Percentiles rank a stretch among this genome's conserved stretches.
Evolutionary conservation across 2,113 vertebrate species (phyloP).

Genomic region (Alouatta palliata): DNA sequence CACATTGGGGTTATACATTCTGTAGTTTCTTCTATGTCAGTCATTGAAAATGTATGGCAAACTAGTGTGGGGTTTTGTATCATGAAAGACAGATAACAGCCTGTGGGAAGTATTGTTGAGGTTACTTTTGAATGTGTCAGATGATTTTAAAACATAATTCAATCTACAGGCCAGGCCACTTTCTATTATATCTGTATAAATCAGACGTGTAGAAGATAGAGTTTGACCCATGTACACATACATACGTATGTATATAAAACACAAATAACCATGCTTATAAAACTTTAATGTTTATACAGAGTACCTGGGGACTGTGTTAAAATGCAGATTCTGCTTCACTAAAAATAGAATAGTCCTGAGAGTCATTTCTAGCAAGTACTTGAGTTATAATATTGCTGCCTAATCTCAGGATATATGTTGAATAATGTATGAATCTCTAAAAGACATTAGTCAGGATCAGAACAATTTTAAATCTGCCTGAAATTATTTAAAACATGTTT

Average conservation of each 20-base stretch:
- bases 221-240: neutral
- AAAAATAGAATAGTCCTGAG: neutral
- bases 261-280: neutral
- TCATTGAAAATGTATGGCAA: neutral
- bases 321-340: neutral
- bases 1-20: neutral
- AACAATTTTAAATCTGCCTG: neutral
- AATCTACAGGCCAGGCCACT: neutral
- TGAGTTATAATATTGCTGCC: neutral
- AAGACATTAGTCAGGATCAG: neutral
- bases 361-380: neutral
- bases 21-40: neutral
- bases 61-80: neutral
- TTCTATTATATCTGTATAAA: neutral
- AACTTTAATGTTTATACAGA: neutral
- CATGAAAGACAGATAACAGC: neutral
- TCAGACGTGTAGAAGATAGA: neutral
- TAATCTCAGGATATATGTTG: neutral
- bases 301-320: neutral
- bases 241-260: neutral
- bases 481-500: conserved; percentile 25
- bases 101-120: neutral
- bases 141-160: neutral
- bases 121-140: neutral
- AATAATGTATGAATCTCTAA: conserved; percentile 1